A percentile compares a stretch with the other conserved stretches of the same genome.
phyloP scores from a whole-genome alignment of 2,888 invertebrate species.

The Aproaerema taeniolella region DNA sequence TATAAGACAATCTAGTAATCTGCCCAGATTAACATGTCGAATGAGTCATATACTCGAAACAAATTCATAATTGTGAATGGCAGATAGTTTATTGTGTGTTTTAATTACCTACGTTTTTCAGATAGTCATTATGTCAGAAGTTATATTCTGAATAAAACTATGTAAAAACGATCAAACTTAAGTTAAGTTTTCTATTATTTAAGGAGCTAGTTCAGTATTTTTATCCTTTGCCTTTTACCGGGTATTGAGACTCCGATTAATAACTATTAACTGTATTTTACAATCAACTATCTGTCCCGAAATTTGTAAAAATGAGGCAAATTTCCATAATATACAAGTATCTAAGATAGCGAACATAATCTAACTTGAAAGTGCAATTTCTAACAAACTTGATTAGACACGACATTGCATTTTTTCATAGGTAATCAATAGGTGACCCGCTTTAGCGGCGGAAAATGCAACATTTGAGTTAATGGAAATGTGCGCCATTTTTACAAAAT shows the following conservation, averaged over 20 bases:
- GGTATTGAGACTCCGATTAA: not conserved
- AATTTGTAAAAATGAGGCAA: constrained; percentile 2
- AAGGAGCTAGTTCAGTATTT: constrained; percentile 11
- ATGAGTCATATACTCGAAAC: not conserved
- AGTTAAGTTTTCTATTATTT: constrained; percentile 7
- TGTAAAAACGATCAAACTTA: constrained; percentile 1
- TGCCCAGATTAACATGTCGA: not conserved
- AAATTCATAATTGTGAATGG: constrained; percentile 3
- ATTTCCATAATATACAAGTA: too few relatives aligned
- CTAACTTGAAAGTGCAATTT: too few relatives aligned
- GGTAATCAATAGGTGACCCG: too few relatives aligned
- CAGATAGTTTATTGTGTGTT: constrained; percentile 5
- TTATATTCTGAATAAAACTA: not conserved
- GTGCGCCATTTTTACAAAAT: too few relatives aligned
- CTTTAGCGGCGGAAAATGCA: too few relatives aligned
- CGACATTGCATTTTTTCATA: too few relatives aligned
- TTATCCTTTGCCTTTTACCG: constrained; percentile 1
- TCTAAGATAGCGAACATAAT: too few relatives aligned
- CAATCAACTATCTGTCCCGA: not conserved
- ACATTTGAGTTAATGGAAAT: too few relatives aligned
- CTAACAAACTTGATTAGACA: too few relatives aligned
- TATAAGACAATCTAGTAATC: not conserved
- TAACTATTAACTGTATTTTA: not conserved
- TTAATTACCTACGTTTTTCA: not conserved
- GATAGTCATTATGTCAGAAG: not conserved